These are phyloP conservation scores for Goniozus legneri DNA, from an alignment of 1,140 invertebrate species.

Conservation along the genomic window DNA sequence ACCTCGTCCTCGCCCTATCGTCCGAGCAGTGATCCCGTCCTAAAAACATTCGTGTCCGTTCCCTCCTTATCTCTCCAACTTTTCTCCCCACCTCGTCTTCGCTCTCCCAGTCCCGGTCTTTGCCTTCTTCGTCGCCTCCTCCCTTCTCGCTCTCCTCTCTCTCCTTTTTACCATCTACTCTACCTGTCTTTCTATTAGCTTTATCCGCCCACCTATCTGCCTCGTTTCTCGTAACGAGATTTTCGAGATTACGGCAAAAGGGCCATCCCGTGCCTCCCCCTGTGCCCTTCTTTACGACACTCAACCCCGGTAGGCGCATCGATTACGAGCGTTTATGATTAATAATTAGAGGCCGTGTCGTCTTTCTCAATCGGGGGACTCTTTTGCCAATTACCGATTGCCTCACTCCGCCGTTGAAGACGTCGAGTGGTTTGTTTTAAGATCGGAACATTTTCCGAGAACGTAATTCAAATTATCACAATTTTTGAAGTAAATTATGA, in stretches of 20 bases:
- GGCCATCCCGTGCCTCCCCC: neutral
- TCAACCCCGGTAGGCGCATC: neutral
- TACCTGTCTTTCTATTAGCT: neutral
- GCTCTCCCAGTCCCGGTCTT: slow-evolving; percentile 1
- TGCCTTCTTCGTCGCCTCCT: slow-evolving; percentile 6
- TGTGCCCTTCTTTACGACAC: too few relatives aligned
- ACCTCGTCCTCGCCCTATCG: neutral
- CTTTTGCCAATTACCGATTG: neutral
- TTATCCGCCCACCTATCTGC: neutral
- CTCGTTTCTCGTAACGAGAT: neutral
- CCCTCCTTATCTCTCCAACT: slow-evolving; percentile 5
- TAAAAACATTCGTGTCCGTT: slow-evolving; percentile 12
- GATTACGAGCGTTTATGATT: neutral
- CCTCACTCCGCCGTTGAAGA: neutral
- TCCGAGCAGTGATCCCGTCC: slow-evolving; percentile 4
- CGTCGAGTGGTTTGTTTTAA: too few relatives aligned
- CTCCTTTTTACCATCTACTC: neutral
- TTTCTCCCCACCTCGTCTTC: neutral
- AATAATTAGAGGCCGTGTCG: neutral
- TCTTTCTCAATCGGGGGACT: neutral
- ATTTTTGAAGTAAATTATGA: too few relatives aligned
- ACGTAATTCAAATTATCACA: too few relatives aligned
- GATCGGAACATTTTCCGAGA: too few relatives aligned
- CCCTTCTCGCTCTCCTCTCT: neutral
- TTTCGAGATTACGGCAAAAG: neutral